Evolutionary conservation across 2,113 vertebrate genomes (phyloP).

Genomic region (Tetrax tetrax): DNA sequence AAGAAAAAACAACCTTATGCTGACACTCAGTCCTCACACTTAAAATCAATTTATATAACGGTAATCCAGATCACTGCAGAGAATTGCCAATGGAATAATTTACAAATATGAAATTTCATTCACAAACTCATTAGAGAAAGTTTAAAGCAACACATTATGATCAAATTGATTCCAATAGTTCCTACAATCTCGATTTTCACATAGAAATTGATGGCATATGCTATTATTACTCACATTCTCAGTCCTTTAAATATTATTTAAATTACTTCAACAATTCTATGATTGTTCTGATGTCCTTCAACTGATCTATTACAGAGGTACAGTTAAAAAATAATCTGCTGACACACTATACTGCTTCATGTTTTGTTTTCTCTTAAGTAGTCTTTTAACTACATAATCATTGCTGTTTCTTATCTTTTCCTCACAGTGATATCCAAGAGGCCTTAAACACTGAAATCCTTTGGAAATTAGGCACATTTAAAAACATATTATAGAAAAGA

Average conservation of each 20-base stretch:
- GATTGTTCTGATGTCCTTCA: not conserved
- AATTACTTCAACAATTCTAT: not conserved
- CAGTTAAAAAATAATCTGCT: not conserved
- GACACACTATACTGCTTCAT: not conserved
- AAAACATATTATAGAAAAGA: not conserved
- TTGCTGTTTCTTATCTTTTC: conserved; percentile 33
- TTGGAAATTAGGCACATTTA: conserved; percentile 7
- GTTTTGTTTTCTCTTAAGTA: not conserved
- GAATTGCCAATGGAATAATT: not conserved
- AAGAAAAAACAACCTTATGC: not conserved
- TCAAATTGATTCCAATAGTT: not conserved
- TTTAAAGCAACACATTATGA: not conserved
- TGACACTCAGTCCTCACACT: not conserved
- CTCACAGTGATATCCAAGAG: conserved; percentile 15
- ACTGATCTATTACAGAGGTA: not conserved
- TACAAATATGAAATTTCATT: not conserved
- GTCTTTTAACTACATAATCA: conserved; percentile 43
- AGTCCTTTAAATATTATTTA: not conserved
- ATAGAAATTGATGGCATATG: not conserved
- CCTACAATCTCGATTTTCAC: not conserved
- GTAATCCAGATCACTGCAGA: not conserved
- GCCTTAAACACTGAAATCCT: conserved; percentile 20
- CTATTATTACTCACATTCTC: not conserved
- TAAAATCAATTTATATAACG: not conserved
- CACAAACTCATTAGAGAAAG: not conserved